phyloP scores from a whole-genome alignment of 2,113 vertebrate species.

The Calyptommatus sinebrachiatus region DNA sequence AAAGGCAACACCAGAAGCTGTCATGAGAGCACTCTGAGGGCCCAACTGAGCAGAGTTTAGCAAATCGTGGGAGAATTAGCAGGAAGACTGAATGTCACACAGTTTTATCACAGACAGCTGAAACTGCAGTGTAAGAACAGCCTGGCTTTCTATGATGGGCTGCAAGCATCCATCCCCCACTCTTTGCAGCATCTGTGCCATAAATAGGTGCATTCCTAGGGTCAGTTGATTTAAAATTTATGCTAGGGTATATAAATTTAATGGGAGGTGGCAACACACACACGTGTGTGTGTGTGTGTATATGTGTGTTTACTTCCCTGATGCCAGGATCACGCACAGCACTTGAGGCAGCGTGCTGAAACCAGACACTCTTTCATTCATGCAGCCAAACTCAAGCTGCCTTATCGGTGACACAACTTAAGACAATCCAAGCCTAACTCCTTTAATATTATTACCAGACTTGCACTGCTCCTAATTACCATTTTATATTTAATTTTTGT shows the following conservation, averaged over 20 bases:
- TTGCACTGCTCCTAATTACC: background rate
- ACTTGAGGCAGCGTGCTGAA: slow-evolving; percentile 49
- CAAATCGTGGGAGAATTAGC: slow-evolving; percentile 38
- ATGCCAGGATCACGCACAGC: background rate
- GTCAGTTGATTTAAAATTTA: slow-evolving; percentile 40
- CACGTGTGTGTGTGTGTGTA: slow-evolving; percentile 9
- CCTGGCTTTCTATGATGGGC: slow-evolving; percentile 33
- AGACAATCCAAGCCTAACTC: slow-evolving; percentile 4
- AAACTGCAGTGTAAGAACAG: slow-evolving; percentile 33
- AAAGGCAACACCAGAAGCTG: slow-evolving; percentile 28
- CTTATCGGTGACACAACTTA: slow-evolving; percentile 44
- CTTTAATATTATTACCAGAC: slow-evolving; percentile 21
- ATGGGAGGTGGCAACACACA: slow-evolving; percentile 16
- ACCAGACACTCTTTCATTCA: slow-evolving; percentile 47
- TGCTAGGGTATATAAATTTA: slow-evolving; percentile 48
- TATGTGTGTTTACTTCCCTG: slow-evolving; percentile 42
- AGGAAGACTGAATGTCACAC: slow-evolving; percentile 43
- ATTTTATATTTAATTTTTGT: background rate
- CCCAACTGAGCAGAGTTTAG: slow-evolving; percentile 47
- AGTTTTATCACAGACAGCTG: slow-evolving; percentile 40
- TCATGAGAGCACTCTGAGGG: slow-evolving; percentile 34
- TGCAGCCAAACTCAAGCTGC: background rate
- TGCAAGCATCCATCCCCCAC: slow-evolving; percentile 19
- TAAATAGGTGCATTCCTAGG: slow-evolving; percentile 40
- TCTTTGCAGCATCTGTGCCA: slow-evolving; percentile 36